Evolutionary conservation across 2,888 invertebrate genomes (phyloP), one percentile per base, ranked within the genome.

Genomic region (Gasteruption jaculator): DNA sequence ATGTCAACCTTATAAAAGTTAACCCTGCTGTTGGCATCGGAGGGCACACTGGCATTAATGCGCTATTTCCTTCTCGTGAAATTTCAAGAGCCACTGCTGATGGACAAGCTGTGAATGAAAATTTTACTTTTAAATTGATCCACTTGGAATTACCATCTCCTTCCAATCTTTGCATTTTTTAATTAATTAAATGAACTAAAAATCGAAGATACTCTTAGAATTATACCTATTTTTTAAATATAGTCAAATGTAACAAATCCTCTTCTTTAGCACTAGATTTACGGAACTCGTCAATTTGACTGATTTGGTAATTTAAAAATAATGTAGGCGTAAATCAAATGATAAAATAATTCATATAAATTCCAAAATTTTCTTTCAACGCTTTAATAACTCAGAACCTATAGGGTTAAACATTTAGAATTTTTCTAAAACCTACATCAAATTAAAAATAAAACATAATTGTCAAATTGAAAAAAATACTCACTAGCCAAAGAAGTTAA

Each of bases 51-150:
- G 93, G 91, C 3, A 87, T 83, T 18, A 89, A 75, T 4, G 85
- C 82, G 14, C 82, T 75, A 32, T 84, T 85, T 42, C 86, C 85
- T 69, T 91, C 89, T 1, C 89, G 80, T 1, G 90, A 83, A 42
- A 85, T 83, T 71, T 94, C 93, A 44, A 93, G 74, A 8, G 88
- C 87, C 15, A 93, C 90, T 3, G 88, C 90, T 33, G 89, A 87
- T 0, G 93, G 93, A 57, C 91, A 91, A 1, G 92, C 86, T 83
- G 69, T 12, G 65, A 60, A 34, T 29, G 8, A 24, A 11, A 25
- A 41, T 15, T 36, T 29, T 21, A 31, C 11, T 29, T 29, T 11
- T 15, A 37, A n/a, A n/a, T n/a, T n/a, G n/a, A n/a, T n/a, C n/a
- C n/a, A n/a, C n/a, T n/a, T n/a, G n/a, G n/a, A n/a, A n/a, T n/a